Evolutionary conservation across 2,888 invertebrate species (phyloP).

Genomic region (Cecidostiba fungosa): DNA sequence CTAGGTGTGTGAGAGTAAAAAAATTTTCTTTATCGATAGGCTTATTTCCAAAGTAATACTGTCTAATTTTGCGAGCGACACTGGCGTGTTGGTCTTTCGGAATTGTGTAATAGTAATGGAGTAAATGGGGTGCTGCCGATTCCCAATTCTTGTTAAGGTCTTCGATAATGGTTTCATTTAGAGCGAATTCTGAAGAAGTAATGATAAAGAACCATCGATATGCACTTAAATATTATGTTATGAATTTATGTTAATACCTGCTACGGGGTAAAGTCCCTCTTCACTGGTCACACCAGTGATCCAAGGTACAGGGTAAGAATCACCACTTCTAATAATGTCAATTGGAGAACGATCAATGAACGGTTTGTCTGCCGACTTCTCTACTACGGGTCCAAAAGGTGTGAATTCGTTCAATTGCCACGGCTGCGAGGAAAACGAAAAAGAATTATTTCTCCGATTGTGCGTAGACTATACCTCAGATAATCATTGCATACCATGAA

Average conservation of each 20-base stretch:
- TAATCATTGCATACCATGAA: conserved; percentile 81
- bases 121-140: conserved; percentile 83
- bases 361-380: conserved; percentile 82
- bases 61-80: conserved; percentile 82
- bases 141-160: conserved; percentile 83
- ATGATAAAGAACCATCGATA: neutral
- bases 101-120: conserved; percentile 84
- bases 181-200: conserved; percentile 43
- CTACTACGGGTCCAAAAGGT: conserved; percentile 88
- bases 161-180: conserved; percentile 79
- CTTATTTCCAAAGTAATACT: conserved; percentile 82
- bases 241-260: conserved; percentile 79
- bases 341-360: conserved; percentile 86
- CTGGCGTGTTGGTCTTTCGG: conserved; percentile 79
- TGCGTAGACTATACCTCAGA: neutral
- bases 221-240: neutral
- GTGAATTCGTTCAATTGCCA: conserved; percentile 86
- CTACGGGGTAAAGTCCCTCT: conserved; percentile 88
- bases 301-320: conserved; percentile 86
- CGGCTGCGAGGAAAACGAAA: conserved; percentile 75
- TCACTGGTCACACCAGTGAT: conserved; percentile 84
- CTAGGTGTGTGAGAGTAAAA: conserved; percentile 80
- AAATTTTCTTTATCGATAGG: conserved; percentile 79
- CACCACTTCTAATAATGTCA: conserved; percentile 83
- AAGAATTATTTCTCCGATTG: neutral